Evolutionary conservation across 2,113 vertebrate genomes (phyloP).

Genomic region (Nannospalax galili): DNA sequence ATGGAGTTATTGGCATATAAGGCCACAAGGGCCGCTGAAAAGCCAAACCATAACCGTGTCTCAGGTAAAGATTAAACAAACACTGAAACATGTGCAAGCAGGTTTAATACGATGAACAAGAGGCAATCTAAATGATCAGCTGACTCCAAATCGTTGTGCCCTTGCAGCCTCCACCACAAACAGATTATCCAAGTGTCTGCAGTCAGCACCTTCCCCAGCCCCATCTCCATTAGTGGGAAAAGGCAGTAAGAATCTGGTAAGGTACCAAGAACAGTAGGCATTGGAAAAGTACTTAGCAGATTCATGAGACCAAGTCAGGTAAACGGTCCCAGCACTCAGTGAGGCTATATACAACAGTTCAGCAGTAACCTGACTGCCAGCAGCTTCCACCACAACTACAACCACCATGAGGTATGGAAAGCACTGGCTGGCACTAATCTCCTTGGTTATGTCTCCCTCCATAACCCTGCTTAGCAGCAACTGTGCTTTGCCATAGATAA

Average conservation of each 20-base stretch:
- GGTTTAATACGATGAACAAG: not conserved
- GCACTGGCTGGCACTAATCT: not conserved
- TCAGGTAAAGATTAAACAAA: conserved; percentile 20
- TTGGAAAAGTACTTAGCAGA: not conserved
- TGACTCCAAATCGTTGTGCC: not conserved
- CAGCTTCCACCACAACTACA: not conserved
- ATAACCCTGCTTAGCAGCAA: not conserved
- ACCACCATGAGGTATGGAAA: not conserved
- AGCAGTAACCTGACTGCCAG: not conserved
- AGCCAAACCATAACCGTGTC: not conserved
- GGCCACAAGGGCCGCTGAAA: not conserved
- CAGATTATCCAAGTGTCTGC: not conserved
- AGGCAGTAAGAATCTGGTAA: not conserved
- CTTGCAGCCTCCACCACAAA: not conserved
- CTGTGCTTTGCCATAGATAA: not conserved
- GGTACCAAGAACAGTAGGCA: not conserved
- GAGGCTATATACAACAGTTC: not conserved
- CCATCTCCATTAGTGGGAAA: not conserved
- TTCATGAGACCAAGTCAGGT: not conserved
- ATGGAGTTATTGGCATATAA: not conserved
- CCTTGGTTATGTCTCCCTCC: not conserved
- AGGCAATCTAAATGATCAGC: not conserved
- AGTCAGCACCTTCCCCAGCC: not conserved
- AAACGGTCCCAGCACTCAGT: not conserved
- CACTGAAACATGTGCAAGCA: not conserved